These are phyloP conservation scores for Latrodectus elegans DNA, from an alignment of 2,888 invertebrate species.

Conservation along the genomic window DNA sequence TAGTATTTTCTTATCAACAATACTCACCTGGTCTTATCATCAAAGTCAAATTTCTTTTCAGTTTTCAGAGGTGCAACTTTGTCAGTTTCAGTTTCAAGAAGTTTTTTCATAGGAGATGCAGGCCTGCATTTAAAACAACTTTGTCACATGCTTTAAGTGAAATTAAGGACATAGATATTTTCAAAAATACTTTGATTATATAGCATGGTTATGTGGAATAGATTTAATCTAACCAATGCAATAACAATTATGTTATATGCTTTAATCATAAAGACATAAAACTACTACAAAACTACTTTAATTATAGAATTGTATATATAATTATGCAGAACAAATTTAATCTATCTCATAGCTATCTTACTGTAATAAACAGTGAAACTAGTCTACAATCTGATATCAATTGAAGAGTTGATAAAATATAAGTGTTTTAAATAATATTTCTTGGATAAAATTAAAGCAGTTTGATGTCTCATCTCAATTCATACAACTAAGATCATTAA, in stretches of 20 bases:
- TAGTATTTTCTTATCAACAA: too few relatives aligned
- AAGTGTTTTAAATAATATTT: too few relatives aligned
- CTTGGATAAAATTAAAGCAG: too few relatives aligned
- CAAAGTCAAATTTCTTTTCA: conserved; percentile 53
- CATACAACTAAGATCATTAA: too few relatives aligned
- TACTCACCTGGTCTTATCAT: conserved; percentile 51
- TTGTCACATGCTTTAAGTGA: too few relatives aligned
- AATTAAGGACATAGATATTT: neutral
- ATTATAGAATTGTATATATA: too few relatives aligned
- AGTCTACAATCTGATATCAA: neutral
- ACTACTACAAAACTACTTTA: too few relatives aligned
- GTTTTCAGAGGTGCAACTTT: conserved; percentile 38
- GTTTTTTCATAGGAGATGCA: conserved; percentile 60
- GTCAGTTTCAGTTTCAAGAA: conserved; percentile 41
- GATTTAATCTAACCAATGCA: neutral
- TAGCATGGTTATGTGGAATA: neutral
- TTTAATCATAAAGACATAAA: too few relatives aligned
- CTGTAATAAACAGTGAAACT: neutral
- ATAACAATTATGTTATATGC: too few relatives aligned
- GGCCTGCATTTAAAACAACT: conserved; percentile 26
- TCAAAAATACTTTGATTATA: neutral
- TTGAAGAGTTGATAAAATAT: neutral
- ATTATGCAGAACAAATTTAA: neutral
- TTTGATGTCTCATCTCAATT: too few relatives aligned
- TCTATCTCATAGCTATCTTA: neutral